Base-by-base conservation (phyloP, 2,797 vertebrate species). In the Mallotus villosus region DNA sequence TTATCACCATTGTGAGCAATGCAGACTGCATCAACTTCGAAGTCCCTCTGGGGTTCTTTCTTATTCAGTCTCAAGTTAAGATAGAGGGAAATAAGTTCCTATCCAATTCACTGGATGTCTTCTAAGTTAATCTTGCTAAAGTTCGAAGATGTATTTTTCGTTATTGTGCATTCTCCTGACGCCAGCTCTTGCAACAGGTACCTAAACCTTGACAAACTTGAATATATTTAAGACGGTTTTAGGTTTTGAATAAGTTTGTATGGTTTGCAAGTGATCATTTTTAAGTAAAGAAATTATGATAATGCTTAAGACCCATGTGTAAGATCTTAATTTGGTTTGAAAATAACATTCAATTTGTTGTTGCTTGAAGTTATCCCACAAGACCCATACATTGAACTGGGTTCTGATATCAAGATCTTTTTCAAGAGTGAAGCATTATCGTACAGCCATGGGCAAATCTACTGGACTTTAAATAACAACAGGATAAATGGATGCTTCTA, bases 401-500 rank as follows among this genome's bases (percentile, higher is more conserved):
- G 87, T 49, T 84, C 86, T 3, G 41, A 76, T 27, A 53, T 17
- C 0, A 0, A 70, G 14, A 9, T 90, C 4, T 2, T 16, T 1
- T 92, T 89, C 67, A 59, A 37, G 63, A 83, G 25, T 32, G 17
- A 29, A 29, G 11, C 9, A 32, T 82, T 70, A 0, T 63, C 78
- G 1, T 84, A 86, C 19, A 19, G 55, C 14, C 27, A 1, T 2
- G 79, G 74, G 0, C 27, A 69, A 59, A 21, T 83, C 61, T 85
- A 21, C 77, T 92, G 91, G 91, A 89, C 16, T 0, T 61, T 86
- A 57, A 67, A 90, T 51, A 72, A 51, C 6, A 4, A 0, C 2
- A 3, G 0, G 0, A 0, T 88, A 0, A 2, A 77, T 2, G 21
- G 79, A 24, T 78, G 63, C 21, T 34, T 70, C 57, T 87, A 85